Conservation (phyloP, 1,140 invertebrate genomes). For the Helicoverpa armigera region DNA sequence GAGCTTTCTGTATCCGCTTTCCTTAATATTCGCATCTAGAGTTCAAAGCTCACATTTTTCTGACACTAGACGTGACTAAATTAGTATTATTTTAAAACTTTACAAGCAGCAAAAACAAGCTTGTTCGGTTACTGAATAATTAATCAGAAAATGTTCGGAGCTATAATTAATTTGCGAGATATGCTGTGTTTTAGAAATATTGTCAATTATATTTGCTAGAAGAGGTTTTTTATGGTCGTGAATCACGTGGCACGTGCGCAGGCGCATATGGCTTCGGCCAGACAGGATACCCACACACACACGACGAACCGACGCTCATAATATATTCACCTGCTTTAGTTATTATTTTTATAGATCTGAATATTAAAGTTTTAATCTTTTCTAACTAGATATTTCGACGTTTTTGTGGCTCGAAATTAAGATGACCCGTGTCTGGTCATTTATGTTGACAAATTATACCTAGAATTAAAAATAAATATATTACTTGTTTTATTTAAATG, state of each 20-base stretch:
- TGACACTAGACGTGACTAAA: constrained; percentile 28
- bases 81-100: constrained; percentile 43
- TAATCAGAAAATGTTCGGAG: constrained; percentile 28
- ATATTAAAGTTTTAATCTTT: constrained; percentile 3
- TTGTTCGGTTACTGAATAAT: constrained; percentile 33
- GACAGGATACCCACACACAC: constrained; percentile 43
- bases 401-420: background rate
- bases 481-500: no score
- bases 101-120: constrained; percentile 32
- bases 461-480: no score
- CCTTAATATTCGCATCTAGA: constrained; percentile 20
- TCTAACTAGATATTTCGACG: background rate
- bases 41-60: constrained; percentile 24
- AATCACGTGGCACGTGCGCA: constrained; percentile 66
- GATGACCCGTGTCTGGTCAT: no score
- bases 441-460: no score
- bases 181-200: constrained; percentile 44
- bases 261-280: constrained; percentile 67
- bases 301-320: constrained; percentile 13
- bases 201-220: constrained; percentile 39
- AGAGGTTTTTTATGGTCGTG: constrained; percentile 55
- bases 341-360: constrained; percentile 13
- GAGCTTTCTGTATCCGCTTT: constrained; percentile 5
- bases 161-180: constrained; percentile 37
- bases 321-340: constrained; percentile 22